phyloP scores from a whole-genome alignment of 2,113 vertebrate genomes.

The Gymnobelideus leadbeateri region DNA sequence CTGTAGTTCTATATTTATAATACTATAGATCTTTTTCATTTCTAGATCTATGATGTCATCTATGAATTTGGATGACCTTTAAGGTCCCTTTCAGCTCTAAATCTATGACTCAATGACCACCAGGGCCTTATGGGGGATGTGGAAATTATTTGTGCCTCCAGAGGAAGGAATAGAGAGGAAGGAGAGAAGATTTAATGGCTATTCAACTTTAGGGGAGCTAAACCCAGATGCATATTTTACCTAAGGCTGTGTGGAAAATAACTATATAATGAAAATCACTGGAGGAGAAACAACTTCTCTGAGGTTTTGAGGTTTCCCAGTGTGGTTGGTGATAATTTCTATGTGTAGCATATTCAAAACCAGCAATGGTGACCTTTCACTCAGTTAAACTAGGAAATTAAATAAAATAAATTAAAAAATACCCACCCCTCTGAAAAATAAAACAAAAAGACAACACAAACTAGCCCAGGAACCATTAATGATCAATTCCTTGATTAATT shows the following conservation, averaged over 20 bases:
- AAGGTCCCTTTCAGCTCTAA: background rate
- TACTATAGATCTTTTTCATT: background rate
- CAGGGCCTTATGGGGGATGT: background rate
- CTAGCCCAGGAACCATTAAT: background rate
- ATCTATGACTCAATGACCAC: background rate
- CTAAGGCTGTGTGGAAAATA: background rate
- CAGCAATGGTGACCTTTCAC: background rate
- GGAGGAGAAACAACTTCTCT: background rate
- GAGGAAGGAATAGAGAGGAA: background rate
- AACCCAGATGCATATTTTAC: background rate
- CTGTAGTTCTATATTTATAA: background rate
- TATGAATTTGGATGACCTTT: background rate
- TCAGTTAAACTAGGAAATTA: background rate
- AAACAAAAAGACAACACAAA: background rate
- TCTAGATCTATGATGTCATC: background rate
- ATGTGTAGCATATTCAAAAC: background rate
- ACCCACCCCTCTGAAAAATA: background rate
- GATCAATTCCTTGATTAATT: background rate
- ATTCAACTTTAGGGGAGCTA: background rate
- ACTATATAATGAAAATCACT: background rate
- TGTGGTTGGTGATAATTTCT: background rate
- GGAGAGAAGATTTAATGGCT: background rate
- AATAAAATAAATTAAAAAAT: background rate
- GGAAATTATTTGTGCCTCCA: background rate
- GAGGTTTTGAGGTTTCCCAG: slow-evolving; percentile 4